Percentiles rank a stretch among this genome's conserved stretches.
Conservation (phyloP, 2,113 vertebrate species). For the Ammospiza nelsoni region DNA sequence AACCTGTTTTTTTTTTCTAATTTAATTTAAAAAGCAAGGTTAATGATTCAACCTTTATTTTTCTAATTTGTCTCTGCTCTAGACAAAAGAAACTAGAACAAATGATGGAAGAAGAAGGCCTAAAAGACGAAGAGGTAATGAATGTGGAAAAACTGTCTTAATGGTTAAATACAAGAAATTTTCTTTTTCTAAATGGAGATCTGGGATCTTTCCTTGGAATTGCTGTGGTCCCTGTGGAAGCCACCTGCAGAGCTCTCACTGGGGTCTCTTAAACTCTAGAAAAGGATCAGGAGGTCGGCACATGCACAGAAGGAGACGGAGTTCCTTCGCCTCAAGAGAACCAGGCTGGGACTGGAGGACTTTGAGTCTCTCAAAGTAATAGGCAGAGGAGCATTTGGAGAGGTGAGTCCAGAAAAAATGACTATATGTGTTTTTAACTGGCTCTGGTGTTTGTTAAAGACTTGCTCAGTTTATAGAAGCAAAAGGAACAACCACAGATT, state of each 20-base stretch:
- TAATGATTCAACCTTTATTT: background rate
- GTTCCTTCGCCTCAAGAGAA: conserved; percentile 86
- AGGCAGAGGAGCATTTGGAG: conserved; percentile 86
- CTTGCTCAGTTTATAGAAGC: background rate
- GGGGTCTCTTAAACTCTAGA: conserved; percentile 62
- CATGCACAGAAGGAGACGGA: conserved; percentile 86
- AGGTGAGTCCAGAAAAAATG: conserved; percentile 68
- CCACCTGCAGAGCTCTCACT: background rate
- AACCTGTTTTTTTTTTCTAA: background rate
- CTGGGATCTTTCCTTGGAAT: background rate
- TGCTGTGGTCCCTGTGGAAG: background rate
- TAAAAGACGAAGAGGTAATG: conserved; percentile 95
- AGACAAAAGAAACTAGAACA: conserved; percentile 98
- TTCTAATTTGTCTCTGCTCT: background rate
- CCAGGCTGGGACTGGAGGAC: conserved; percentile 84
- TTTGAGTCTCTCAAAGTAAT: conserved; percentile 89
- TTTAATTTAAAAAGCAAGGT: background rate
- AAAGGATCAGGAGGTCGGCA: conserved; percentile 80
- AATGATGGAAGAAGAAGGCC: conserved; percentile 98
- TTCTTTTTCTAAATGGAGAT: background rate
- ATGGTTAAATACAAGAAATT: background rate
- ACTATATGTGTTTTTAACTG: rapidly evolving
- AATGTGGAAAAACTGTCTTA: background rate
- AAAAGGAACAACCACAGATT: background rate
- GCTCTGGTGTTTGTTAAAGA: background rate